Evolutionary conservation across 2,888 invertebrate species (phyloP), one percentile per base, ranked within the genome.

Genomic region (Oeneis ivallda): DNA sequence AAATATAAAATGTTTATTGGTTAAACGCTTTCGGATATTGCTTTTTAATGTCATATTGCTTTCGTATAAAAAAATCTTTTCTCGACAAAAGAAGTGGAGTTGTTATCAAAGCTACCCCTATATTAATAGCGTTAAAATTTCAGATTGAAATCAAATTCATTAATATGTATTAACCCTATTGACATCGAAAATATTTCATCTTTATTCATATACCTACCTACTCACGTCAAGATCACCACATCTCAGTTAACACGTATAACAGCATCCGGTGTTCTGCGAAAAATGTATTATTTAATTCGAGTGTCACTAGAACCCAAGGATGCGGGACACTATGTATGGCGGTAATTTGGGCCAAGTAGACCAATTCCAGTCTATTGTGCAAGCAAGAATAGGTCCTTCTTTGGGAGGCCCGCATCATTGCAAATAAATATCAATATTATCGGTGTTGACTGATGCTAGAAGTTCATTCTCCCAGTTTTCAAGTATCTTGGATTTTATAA

Each of bases 331-430:
- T 50, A 41, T 41, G 61, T 57, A 86, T 86, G 85, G 79, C 81
- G 89, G 87, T 88, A 90, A 91, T 91, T 92, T 87, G 85, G 84
- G 81, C 79, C 82, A 85, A 90, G 91, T 86, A 87, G 83, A 80
- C 85, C 86, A 87, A 90, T 88, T 86, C 78, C 77, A 74, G 76
- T 73, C 85, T 81, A 89, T 90, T 90, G 84, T 84, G 76, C 72
- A 77, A 80, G 80, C 77, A 89, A 89, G 89, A 88, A 86, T 85
- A 70, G 83, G 83, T 89, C 84, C 88, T 89, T 87, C 75, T 75
- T 72, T 78, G 56, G 7, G 7, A 72, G 72, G 81, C 91, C 91
- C 91, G 91, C 91, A 91, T 89, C 79, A 73, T 72, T 72, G 81
- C 83, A 80, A 86, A 87, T 86, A 83, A 78, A 80, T 86, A 84